phyloP scores from a whole-genome alignment of 2,888 invertebrate genomes.

The Philhelius pedissequus region DNA sequence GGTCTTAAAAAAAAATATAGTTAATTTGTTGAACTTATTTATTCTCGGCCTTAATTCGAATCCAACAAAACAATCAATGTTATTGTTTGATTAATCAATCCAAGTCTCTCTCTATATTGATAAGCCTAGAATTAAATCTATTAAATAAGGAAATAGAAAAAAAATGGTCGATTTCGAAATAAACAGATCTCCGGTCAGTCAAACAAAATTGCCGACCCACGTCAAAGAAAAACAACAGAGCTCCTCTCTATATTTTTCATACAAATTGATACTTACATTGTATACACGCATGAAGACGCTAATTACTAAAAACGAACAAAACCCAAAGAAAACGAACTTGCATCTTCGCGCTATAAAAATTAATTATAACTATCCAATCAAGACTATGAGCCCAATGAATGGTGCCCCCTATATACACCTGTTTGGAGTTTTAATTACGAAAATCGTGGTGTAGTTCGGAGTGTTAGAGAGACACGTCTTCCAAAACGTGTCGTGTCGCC shows the following conservation, averaged over 20 bases:
- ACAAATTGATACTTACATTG: constrained; percentile 24
- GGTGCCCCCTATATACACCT: constrained; percentile 26
- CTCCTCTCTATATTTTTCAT: background rate
- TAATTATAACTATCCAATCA: constrained; percentile 56
- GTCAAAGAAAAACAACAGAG: background rate
- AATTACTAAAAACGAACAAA: constrained; percentile 25
- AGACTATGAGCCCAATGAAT: constrained; percentile 1
- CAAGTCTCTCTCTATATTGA: background rate
- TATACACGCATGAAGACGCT: constrained; percentile 40
- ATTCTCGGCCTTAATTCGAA: background rate
- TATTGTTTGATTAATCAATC: constrained; percentile 2
- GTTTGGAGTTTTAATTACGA: constrained; percentile 56
- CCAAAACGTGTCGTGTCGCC: background rate
- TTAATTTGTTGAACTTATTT: background rate
- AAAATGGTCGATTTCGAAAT: background rate
- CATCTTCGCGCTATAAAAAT: constrained; percentile 28
- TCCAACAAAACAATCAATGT: background rate
- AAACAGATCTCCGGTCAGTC: background rate
- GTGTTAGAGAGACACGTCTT: background rate
- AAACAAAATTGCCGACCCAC: background rate
- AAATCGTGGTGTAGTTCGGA: constrained; percentile 34
- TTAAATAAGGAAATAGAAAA: background rate
- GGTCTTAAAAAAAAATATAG: background rate
- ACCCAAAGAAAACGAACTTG: constrained; percentile 10
- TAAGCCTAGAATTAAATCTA: background rate